Conservation (phyloP, 2,888 invertebrate genomes). For the Heliconius erato region DNA sequence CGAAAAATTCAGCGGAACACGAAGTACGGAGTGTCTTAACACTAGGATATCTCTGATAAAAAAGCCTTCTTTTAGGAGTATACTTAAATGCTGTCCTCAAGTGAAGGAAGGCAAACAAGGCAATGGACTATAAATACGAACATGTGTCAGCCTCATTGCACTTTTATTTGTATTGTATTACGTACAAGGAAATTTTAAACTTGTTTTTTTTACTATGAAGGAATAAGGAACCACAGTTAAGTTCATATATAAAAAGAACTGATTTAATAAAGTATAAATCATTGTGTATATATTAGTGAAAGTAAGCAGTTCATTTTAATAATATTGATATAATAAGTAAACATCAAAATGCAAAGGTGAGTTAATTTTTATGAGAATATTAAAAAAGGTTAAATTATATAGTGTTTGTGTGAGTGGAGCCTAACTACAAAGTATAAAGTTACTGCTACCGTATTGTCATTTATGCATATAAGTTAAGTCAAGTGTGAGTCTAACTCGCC, state of each 20-base stretch:
- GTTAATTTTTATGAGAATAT: background rate
- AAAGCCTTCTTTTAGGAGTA: background rate
- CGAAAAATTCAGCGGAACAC: no score
- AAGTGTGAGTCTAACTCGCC: no score
- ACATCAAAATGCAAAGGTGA: conserved; percentile 7
- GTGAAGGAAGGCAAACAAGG: background rate
- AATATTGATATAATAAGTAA: background rate
- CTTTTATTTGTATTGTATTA: background rate
- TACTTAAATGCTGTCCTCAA: background rate
- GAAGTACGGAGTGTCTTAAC: background rate
- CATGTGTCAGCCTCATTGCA: conserved; percentile 1
- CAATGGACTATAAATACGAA: background rate
- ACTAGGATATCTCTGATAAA: background rate
- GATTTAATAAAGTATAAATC: background rate
- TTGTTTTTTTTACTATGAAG: background rate
- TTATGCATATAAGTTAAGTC: background rate
- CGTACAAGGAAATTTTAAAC: background rate
- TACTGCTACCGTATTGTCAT: background rate
- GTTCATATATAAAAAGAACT: background rate
- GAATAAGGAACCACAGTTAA: background rate
- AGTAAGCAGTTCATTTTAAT: background rate
- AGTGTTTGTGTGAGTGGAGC: background rate
- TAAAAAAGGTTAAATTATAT: conserved; percentile 29
- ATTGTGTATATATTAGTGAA: conserved; percentile 5
- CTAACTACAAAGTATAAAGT: background rate